Evolutionary conservation across 2,888 invertebrate genomes (phyloP), one percentile per base, ranked within the genome.

Genomic region (Platynereis dumerilii): DNA sequence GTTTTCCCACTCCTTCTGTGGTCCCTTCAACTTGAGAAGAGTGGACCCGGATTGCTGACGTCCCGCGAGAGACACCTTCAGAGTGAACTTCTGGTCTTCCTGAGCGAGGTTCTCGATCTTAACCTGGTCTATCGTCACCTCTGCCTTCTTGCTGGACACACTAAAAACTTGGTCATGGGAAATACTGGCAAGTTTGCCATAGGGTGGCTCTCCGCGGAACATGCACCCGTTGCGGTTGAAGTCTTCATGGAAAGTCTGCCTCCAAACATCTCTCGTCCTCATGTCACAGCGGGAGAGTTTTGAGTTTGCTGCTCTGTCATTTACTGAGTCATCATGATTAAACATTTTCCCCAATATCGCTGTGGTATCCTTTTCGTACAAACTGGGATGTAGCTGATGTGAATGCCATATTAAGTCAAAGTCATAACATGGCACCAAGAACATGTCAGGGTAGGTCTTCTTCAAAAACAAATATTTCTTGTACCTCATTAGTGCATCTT

Each of bases 351-450:
- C 81, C 10, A 83, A 72, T 10, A 81, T 66, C 17, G 70, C 70
- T 29, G 70, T 72, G 24, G 80, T 82, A 64, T 83, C 83, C 48
- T 77, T 70, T 64, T 76, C 75, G 69, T 83, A 83, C 10, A 64
- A 62, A 15, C 72, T 48, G n/a, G 83, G 83, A 60, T 82, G 79
- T 48, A 86, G 81, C 76, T 86, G 85, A 75, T 86, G 86, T 0
- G 85, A 76, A 71, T 86, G 86, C 86, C 86, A 86, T 2, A 85
- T 77, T 29, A 86, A 73, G 71, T 86, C 86, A 69, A 85, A 85
- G 72, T 86, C 86, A 69, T 86, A 86, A 72, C 86, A 86, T 1
- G 86, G 86, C 22, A 86, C 86, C 39, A 86, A 74, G 71, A 86
- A 85, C 65, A 82, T 78, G 39, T 78, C 80, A 2, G 83, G 80